These are phyloP conservation scores for Eupeodes luniger DNA, from an alignment of 2,888 invertebrate genomes.

Conservation along the genomic window DNA sequence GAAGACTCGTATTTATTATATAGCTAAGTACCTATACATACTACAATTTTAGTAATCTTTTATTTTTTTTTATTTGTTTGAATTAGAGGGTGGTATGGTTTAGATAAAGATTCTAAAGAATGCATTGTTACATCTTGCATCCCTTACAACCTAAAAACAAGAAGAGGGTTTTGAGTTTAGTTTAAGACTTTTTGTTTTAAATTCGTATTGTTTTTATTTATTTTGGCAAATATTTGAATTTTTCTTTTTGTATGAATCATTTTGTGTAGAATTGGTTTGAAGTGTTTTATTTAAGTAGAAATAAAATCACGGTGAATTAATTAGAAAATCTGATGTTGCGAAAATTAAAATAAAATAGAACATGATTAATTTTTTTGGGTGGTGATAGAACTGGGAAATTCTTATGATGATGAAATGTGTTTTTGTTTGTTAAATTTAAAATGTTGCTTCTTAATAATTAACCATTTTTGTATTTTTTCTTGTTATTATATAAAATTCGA, in stretches of 20 bases:
- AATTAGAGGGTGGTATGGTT: slow-evolving; percentile 1
- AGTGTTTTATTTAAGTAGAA: background rate
- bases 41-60: slow-evolving; percentile 35
- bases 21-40: slow-evolving; percentile 16
- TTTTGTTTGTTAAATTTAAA: background rate
- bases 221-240: background rate
- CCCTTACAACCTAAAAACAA: background rate
- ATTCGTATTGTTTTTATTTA: background rate
- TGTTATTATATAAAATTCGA: too few relatives aligned
- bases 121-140: background rate
- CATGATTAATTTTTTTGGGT: slow-evolving; percentile 1
- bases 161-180: too few relatives aligned
- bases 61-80: background rate
- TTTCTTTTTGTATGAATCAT: background rate
- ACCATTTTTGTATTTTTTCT: too few relatives aligned
- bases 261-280: background rate
- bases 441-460: too few relatives aligned
- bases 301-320: background rate
- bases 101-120: background rate
- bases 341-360: slow-evolving; percentile 6
- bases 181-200: background rate
- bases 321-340: background rate
- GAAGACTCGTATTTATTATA: background rate
- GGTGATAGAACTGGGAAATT: background rate
- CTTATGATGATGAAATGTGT: background rate